Conservation (phyloP, 2,113 vertebrate species). For the Odocoileus hemionus region DNA sequence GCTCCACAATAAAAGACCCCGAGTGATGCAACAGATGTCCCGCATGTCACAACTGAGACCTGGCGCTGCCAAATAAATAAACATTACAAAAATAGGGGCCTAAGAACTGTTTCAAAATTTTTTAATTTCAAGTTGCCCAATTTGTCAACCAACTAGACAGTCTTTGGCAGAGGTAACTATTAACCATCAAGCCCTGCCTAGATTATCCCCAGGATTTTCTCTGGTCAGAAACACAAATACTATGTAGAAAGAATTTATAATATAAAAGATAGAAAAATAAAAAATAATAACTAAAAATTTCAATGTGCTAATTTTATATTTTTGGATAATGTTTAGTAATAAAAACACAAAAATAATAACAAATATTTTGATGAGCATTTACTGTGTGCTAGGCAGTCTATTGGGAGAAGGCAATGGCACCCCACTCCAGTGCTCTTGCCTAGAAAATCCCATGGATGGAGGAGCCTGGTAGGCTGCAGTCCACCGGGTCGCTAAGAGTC, state of each 20-base stretch:
- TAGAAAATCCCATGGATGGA: too few species aligned
- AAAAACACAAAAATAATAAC: not conserved
- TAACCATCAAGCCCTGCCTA: not conserved
- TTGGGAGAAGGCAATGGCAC: not conserved
- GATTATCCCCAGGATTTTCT: not conserved
- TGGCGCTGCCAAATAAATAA: not conserved
- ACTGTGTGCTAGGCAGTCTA: not conserved
- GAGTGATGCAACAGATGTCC: not conserved
- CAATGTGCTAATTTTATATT: not conserved
- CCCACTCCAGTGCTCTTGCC: too few species aligned
- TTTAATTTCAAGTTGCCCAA: not conserved
- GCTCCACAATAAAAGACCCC: not conserved
- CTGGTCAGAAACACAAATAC: not conserved
- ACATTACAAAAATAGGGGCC: not conserved
- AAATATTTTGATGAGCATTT: not conserved
- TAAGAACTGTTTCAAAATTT: not conserved
- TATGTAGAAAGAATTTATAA: not conserved
- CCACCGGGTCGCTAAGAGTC: too few species aligned
- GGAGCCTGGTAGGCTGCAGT: too few species aligned
- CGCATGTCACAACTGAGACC: not conserved
- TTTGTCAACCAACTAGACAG: not conserved
- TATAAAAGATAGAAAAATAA: not conserved
- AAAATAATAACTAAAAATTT: not conserved
- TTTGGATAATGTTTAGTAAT: not conserved
- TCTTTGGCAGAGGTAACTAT: not conserved